phyloP scores from a whole-genome alignment of 2,888 invertebrate genomes.

The Emmelina monodactyla region DNA sequence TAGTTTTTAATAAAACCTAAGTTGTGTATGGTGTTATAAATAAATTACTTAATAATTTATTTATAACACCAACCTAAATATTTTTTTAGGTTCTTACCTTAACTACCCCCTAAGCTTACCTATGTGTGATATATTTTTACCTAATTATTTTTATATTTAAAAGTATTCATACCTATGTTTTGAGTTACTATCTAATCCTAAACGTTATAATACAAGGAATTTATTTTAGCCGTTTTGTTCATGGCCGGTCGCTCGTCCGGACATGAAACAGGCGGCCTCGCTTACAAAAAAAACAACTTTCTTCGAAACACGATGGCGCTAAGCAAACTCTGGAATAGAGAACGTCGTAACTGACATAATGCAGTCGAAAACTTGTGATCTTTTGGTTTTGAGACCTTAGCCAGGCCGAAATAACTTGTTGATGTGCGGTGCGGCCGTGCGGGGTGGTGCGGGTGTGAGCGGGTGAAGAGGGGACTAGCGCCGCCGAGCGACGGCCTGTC shows the following conservation, averaged over 20 bases:
- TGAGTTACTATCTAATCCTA: no score
- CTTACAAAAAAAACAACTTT: conserved; percentile 59
- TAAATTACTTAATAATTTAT: no score
- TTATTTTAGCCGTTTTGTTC: conserved; percentile 42
- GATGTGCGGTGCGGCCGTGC: conserved; percentile 50
- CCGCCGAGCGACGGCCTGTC: conserved; percentile 78
- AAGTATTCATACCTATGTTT: no score
- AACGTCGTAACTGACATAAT: conserved; percentile 35
- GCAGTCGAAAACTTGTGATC: conserved; percentile 32
- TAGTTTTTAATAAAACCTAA: no score
- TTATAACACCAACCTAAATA: no score
- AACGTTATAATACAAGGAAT: no score
- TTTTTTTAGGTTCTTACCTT: no score
- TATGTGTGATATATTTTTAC: no score
- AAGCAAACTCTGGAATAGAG: conserved; percentile 26
- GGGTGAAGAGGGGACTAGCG: conserved; percentile 50
- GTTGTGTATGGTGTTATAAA: no score
- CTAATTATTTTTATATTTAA: no score
- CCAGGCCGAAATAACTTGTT: conserved; percentile 63
- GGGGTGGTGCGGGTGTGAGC: conserved; percentile 35
- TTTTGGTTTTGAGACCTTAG: conserved; percentile 32
- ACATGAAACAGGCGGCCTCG: conserved; percentile 44
- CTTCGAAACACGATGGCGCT: conserved; percentile 64
- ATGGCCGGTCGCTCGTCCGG: conserved; percentile 44
- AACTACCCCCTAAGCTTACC: no score